phyloP scores from a whole-genome alignment of 2,113 vertebrate genomes.

The Sander vitreus region DNA sequence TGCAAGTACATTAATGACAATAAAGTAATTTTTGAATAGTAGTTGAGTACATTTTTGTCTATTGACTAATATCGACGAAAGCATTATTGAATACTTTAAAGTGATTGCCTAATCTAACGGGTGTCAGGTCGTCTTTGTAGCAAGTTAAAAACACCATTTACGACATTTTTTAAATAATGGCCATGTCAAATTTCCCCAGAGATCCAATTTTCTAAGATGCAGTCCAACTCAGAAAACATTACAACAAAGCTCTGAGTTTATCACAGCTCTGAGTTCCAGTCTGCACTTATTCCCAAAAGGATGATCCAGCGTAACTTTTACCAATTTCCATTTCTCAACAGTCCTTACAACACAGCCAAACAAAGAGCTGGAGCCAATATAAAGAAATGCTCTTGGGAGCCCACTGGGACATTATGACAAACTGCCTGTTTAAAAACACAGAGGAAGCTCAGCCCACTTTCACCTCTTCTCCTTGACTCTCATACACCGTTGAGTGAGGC shows the following conservation, averaged over 20 bases:
- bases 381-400: conserved; percentile 41
- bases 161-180: background rate
- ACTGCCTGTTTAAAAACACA: conserved; percentile 64
- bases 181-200: background rate
- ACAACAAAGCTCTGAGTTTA: conserved; percentile 6
- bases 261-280: conserved; percentile 16
- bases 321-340: conserved; percentile 35
- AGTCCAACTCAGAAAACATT: conserved; percentile 7
- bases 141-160: background rate
- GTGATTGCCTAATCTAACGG: background rate
- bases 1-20: background rate
- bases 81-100: background rate
- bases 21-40: background rate
- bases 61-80: background rate
- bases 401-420: conserved; percentile 67
- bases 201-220: background rate
- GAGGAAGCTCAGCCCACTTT: conserved; percentile 49
- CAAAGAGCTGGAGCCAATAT: conserved; percentile 28
- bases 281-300: conserved; percentile 27
- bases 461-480: conserved; percentile 53
- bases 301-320: conserved; percentile 39
- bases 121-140: background rate
- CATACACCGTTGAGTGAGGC: conserved; percentile 42
- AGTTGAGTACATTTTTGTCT: background rate
- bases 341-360: conserved; percentile 31